Conservation (phyloP, 2,888 invertebrate species). For the Himalopsyche tibetana region DNA sequence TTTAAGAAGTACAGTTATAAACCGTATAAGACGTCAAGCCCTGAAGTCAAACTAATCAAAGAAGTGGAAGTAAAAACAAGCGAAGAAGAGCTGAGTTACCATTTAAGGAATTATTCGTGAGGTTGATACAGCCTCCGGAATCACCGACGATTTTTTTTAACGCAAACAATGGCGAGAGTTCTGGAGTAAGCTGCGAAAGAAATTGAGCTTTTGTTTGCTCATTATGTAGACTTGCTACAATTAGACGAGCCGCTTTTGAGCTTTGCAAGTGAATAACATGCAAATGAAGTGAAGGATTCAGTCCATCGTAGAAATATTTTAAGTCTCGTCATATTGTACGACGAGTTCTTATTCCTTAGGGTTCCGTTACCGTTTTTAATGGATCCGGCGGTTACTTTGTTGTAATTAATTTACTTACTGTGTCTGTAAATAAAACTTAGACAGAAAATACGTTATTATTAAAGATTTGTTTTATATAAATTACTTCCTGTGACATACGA, state of each 20-base stretch:
- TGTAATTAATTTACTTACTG: too few relatives aligned
- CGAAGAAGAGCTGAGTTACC: neutral
- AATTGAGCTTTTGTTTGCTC: slow-evolving; percentile 31
- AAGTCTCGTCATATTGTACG: neutral
- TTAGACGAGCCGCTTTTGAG: neutral
- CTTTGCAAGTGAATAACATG: slow-evolving; percentile 1
- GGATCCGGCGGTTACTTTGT: too few relatives aligned
- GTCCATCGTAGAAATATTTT: neutral
- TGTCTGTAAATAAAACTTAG: too few relatives aligned
- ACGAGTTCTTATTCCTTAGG: too few relatives aligned
- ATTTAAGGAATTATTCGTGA: neutral
- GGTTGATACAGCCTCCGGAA: neutral
- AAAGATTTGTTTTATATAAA: too few relatives aligned
- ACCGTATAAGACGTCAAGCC: too few relatives aligned
- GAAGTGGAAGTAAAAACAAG: neutral
- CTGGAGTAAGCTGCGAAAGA: neutral
- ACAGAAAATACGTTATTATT: too few relatives aligned
- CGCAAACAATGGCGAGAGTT: neutral
- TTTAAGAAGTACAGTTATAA: too few relatives aligned
- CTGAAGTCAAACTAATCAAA: neutral
- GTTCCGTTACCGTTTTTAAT: too few relatives aligned
- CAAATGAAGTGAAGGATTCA: neutral
- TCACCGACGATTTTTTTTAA: neutral
- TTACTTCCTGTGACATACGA: too few relatives aligned
- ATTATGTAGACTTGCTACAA: slow-evolving; percentile 18